These are phyloP conservation scores for Hypolimnas misippus DNA, from an alignment of 2,888 invertebrate genomes.

Conservation along the genomic window DNA sequence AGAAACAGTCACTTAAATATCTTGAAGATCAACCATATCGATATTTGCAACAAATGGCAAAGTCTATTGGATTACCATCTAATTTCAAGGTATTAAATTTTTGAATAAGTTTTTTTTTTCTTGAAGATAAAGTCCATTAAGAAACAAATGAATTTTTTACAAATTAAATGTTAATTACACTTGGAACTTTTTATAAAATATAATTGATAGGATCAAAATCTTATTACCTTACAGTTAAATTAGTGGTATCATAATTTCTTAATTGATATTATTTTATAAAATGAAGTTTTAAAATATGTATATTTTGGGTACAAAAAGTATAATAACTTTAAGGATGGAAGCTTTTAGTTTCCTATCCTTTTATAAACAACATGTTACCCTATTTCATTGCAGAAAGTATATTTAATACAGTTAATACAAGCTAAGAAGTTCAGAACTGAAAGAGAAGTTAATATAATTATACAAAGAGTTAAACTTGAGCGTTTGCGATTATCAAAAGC, in stretches of 20 bases:
- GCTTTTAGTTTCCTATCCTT: background rate
- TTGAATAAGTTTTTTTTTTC: background rate
- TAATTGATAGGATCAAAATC: too few relatives aligned
- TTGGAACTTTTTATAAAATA: too few relatives aligned
- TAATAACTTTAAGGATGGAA: background rate
- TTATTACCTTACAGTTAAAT: too few relatives aligned
- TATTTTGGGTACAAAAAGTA: too few relatives aligned
- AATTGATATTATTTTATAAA: too few relatives aligned
- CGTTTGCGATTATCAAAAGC: slow-evolving; percentile 49
- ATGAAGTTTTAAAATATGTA: too few relatives aligned
- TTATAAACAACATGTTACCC: background rate
- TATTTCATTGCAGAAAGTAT: slow-evolving; percentile 59
- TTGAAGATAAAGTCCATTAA: too few relatives aligned
- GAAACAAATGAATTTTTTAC: too few relatives aligned
- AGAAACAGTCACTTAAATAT: slow-evolving; percentile 44
- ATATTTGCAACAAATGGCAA: slow-evolving; percentile 65
- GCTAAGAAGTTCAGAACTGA: slow-evolving; percentile 56
- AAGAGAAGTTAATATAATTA: slow-evolving; percentile 53
- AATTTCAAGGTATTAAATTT: slow-evolving; percentile 63
- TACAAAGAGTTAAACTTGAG: slow-evolving; percentile 57
- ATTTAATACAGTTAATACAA: slow-evolving; percentile 63
- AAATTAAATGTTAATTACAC: too few relatives aligned
- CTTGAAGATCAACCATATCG: slow-evolving; percentile 61
- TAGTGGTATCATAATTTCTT: too few relatives aligned
- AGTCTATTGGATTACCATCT: slow-evolving; percentile 63